Conservation (phyloP, 2,888 invertebrate species). For the Latrodectus hesperus region DNA sequence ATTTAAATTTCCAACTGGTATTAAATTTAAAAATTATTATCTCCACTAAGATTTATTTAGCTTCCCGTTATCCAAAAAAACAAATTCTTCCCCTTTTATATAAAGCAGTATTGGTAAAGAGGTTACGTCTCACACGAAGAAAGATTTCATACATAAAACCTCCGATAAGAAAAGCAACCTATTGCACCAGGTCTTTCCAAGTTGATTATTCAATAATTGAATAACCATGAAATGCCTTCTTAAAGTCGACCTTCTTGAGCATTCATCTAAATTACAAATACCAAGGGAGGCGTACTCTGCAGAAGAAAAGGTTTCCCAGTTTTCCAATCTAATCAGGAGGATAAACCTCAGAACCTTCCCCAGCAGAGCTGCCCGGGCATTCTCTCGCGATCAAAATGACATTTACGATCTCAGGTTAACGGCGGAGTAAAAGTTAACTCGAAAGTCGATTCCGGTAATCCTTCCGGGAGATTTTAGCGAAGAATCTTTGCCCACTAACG, state of each 20-base stretch:
- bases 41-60: background rate
- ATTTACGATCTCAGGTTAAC: conserved; percentile 47
- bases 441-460: conserved; percentile 46
- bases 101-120: background rate
- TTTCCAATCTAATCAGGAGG: conserved; percentile 56
- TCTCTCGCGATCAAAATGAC: conserved; percentile 55
- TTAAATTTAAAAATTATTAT: no score
- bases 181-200: background rate
- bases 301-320: conserved; percentile 9
- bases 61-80: background rate
- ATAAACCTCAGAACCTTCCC: conserved; percentile 37
- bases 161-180: background rate
- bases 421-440: conserved; percentile 31
- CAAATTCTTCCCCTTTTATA: background rate
- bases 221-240: conserved; percentile 13
- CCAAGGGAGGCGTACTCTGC: conserved; percentile 10
- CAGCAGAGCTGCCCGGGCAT: conserved; percentile 21
- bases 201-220: conserved; percentile 22
- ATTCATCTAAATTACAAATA: conserved; percentile 51
- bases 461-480: conserved; percentile 26
- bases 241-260: conserved; percentile 20
- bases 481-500: conserved; percentile 45
- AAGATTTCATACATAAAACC: background rate
- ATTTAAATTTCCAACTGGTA: no score
- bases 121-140: background rate